A percentile compares a stretch with the other conserved stretches of the same genome.
Conservation (phyloP, 2,113 vertebrate species). For the Engystomops pustulosus region DNA sequence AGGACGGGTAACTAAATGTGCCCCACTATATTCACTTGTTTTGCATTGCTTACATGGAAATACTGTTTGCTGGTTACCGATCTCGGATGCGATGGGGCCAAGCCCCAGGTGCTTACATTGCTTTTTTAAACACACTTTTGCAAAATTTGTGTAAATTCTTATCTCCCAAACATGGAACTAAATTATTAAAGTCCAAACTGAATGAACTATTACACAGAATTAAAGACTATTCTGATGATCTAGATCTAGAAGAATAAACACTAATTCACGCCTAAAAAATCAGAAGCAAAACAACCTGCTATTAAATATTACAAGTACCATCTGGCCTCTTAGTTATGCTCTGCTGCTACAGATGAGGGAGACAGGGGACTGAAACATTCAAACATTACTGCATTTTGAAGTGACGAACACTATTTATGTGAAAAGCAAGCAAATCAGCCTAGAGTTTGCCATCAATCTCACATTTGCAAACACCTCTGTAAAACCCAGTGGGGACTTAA, state of each 20-base stretch:
- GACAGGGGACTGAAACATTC: slow-evolving; percentile 33
- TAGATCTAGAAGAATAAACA: slow-evolving; percentile 26
- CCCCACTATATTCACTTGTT: too few relatives aligned
- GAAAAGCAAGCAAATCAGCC: slow-evolving; percentile 25
- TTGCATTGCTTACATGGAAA: too few relatives aligned
- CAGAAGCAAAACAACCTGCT: slow-evolving; percentile 40
- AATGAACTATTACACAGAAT: slow-evolving; percentile 2
- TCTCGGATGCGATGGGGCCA: too few relatives aligned
- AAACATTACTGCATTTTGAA: slow-evolving; percentile 41
- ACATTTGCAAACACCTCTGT: accelerated
- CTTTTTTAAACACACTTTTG: too few relatives aligned
- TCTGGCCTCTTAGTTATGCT: slow-evolving; percentile 38
- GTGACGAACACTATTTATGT: not conserved
- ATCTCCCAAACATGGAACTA: not conserved
- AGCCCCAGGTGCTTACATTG: too few relatives aligned
- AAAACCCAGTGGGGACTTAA: slow-evolving; percentile 22
- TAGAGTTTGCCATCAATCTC: slow-evolving; percentile 57
- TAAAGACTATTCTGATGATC: not conserved
- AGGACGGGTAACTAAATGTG: too few relatives aligned
- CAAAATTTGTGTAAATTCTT: not conserved
- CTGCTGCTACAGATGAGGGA: slow-evolving; percentile 37
- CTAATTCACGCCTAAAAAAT: slow-evolving; percentile 30
- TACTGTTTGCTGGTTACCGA: too few relatives aligned
- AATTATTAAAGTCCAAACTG: not conserved
- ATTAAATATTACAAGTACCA: slow-evolving; percentile 55